A percentile compares a stretch with the other conserved stretches of the same genome.
phyloP scores from a whole-genome alignment of 2,113 vertebrate species.

The Sterrhoptilus dennistouni region DNA sequence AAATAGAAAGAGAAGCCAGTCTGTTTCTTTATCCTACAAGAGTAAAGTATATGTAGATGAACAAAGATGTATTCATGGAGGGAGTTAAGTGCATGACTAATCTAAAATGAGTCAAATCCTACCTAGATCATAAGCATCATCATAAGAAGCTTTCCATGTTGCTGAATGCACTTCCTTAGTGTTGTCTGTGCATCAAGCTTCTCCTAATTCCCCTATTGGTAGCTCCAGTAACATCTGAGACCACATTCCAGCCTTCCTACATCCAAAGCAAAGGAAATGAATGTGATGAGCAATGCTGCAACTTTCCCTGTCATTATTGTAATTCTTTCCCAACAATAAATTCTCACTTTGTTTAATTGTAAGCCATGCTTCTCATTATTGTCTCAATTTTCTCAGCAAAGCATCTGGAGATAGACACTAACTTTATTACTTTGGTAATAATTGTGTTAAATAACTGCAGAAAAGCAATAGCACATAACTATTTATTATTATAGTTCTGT shows the following conservation, averaged over 20 bases:
- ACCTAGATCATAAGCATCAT: neutral
- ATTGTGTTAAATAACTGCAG: constrained; percentile 37
- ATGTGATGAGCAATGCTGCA: neutral
- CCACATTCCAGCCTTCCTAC: neutral
- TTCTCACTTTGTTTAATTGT: neutral
- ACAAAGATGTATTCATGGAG: neutral
- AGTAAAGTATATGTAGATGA: neutral
- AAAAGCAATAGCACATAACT: neutral
- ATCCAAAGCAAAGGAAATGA: neutral
- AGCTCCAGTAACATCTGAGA: neutral
- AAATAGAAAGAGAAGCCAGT: neutral
- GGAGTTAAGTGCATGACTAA: neutral
- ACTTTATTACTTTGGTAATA: constrained; percentile 15
- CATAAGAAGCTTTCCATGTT: neutral
- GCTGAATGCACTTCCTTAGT: neutral
- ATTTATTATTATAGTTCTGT: constrained; percentile 23
- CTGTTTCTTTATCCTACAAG: neutral
- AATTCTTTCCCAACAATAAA: neutral
- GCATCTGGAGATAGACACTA: neutral
- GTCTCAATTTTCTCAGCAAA: constrained; percentile 2
- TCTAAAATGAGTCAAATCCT: neutral
- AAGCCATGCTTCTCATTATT: neutral
- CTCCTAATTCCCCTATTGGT: neutral
- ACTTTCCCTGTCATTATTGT: neutral
- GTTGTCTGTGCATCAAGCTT: neutral